phyloP scores from a whole-genome alignment of 1,140 invertebrate genomes.

The Meloidogyne chitwoodi region DNA sequence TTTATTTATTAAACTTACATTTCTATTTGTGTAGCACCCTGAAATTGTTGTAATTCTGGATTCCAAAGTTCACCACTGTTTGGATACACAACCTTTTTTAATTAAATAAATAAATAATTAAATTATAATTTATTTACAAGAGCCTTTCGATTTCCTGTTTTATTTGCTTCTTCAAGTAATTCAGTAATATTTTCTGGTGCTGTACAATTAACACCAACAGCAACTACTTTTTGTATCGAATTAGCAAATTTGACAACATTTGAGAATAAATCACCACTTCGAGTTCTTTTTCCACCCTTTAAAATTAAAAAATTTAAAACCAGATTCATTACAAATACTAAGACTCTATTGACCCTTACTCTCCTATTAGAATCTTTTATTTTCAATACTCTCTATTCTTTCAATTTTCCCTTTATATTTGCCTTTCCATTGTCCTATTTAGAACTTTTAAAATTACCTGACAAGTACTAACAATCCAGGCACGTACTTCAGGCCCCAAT shows the following conservation, averaged over 20 bases:
- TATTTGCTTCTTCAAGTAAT: conserved; percentile 65
- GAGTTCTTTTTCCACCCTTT: conserved; percentile 33
- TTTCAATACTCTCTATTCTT: background rate
- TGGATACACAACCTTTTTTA: conserved; percentile 67
- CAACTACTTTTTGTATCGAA: conserved; percentile 68
- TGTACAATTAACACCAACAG: conserved; percentile 81
- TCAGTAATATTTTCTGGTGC: conserved; percentile 66
- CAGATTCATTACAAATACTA: too few relatives aligned
- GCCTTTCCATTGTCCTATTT: too few relatives aligned
- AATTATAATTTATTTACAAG: background rate
- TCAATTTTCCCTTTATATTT: background rate
- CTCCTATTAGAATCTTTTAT: background rate
- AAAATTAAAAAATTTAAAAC: conserved; percentile 5
- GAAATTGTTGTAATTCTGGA: conserved; percentile 49
- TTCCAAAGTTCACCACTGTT: conserved; percentile 70
- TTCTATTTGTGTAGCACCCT: conserved; percentile 9
- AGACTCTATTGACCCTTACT: too few relatives aligned
- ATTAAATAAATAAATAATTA: background rate
- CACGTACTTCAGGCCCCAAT: conserved; percentile 66
- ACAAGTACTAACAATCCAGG: conserved; percentile 61
- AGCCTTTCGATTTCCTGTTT: conserved; percentile 47
- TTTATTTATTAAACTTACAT: background rate
- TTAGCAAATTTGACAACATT: conserved; percentile 23
- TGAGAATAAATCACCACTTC: conserved; percentile 37
- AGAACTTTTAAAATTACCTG: conserved; percentile 26